Conservation (phyloP, 2,113 vertebrate species). For the Terrapene triunguis region DNA sequence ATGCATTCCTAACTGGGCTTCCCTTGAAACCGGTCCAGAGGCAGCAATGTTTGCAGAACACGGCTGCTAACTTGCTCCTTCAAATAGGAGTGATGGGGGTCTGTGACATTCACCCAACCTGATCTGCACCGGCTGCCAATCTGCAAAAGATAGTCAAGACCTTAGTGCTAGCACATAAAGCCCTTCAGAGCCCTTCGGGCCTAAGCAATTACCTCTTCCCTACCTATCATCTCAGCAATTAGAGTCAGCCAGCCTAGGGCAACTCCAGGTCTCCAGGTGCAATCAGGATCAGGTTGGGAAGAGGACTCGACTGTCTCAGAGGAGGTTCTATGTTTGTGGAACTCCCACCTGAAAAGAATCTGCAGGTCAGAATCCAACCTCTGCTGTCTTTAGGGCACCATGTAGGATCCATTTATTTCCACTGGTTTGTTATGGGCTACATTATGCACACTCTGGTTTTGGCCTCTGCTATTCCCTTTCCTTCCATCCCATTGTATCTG, state of each 20-base stretch:
- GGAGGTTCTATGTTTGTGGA: neutral
- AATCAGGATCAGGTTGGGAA: neutral
- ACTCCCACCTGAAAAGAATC: neutral
- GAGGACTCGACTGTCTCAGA: neutral
- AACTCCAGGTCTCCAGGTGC: neutral
- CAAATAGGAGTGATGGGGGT: neutral
- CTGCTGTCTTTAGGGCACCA: neutral
- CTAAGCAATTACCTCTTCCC: neutral
- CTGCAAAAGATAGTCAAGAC: neutral
- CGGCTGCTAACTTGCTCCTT: neutral
- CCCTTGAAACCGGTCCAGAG: fast-evolving
- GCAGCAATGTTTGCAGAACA: neutral
- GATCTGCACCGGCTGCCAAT: neutral
- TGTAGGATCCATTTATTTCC: neutral
- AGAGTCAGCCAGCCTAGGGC: neutral
- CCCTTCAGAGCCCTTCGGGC: neutral
- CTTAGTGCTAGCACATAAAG: neutral
- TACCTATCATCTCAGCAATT: neutral
- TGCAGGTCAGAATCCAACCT: neutral
- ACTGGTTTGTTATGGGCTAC: neutral
- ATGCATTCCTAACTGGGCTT: neutral
- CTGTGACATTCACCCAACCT: neutral
- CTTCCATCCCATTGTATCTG: neutral
- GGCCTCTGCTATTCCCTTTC: neutral
- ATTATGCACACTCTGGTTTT: neutral